Conservation (phyloP, 2,113 vertebrate genomes). For the Pardalotus punctatus region DNA sequence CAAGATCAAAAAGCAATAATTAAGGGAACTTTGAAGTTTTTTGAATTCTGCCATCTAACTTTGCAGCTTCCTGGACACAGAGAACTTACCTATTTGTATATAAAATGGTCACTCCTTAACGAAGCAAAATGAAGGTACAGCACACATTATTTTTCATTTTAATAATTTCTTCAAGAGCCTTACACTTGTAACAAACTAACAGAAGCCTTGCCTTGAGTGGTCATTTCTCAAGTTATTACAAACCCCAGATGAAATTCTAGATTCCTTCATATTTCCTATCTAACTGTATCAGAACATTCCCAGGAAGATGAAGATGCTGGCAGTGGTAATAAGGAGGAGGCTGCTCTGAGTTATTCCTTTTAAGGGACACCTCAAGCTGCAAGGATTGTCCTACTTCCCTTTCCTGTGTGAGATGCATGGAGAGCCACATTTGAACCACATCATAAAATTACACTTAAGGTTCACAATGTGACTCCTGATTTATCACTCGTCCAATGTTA, state of each 20-base stretch:
- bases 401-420: not conserved
- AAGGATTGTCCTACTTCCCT: not conserved
- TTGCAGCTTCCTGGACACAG: not conserved
- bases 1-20: not conserved
- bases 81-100: not conserved
- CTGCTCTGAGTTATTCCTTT: not conserved
- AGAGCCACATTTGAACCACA: not conserved
- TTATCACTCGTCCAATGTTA: not conserved
- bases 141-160: not conserved
- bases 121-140: conserved; percentile 19
- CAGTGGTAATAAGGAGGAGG: not conserved
- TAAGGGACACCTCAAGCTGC: not conserved
- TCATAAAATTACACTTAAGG: not conserved
- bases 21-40: not conserved
- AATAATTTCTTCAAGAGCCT: not conserved
- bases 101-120: not conserved
- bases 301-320: not conserved
- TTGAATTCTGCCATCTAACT: not conserved
- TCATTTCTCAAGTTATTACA: not conserved
- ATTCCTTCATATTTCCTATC: not conserved
- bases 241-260: not conserved
- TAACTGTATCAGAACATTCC: not conserved
- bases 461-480: not conserved
- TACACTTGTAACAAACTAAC: not conserved
- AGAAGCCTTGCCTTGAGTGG: not conserved